Evolutionary conservation across 2,113 vertebrate species (phyloP), one percentile per base, ranked within the genome.

Genomic region (Calypte anna): DNA sequence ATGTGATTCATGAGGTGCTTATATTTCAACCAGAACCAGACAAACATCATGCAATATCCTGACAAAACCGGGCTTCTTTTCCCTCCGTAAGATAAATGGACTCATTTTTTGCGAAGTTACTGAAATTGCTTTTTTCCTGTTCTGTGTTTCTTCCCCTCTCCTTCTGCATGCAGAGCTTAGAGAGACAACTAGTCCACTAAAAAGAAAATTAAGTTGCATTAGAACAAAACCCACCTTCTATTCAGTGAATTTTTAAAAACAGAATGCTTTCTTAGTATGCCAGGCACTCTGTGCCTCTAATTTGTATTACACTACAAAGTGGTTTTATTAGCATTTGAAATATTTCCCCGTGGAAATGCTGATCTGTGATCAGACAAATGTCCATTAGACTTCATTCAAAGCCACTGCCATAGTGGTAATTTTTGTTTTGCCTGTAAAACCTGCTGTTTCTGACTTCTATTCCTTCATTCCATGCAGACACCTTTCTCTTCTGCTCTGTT

Each of bases 311-410:
- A 43, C 38, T 79, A 46, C 46, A 63, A 87, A 93, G 51, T 74
- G 31, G 46, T 88, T 84, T 88, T 78, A 30, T 80, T 86, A 84
- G 15, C 59, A 53, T 82, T 66, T 43, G 15, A 46, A n/a, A 6
- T 84, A 38, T 86, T 91, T 89, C 84, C 66, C 68, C 33, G 22
- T 81, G 86, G 83, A 93, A 94, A 88, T 20, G 44, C n/a, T 50
- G 46, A 28, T n/a, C 88, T 95, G 69, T 78, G 75, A 78, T 86
- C 54, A 96, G 64, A 88, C 69, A 93, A 82, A 17, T 15, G 59
- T 73, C 68, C 66, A 58, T 75, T 93, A 76, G 66, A 33, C 27
- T 91, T 92, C 61, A 55, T 94, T 57, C 48, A 50, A 87, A 96
- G 54, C 66, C 11, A 70, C 59, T 53, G 20, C 55, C 57, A 84